phyloP scores from a whole-genome alignment of 2,888 invertebrate species.

The Allacma fusca region DNA sequence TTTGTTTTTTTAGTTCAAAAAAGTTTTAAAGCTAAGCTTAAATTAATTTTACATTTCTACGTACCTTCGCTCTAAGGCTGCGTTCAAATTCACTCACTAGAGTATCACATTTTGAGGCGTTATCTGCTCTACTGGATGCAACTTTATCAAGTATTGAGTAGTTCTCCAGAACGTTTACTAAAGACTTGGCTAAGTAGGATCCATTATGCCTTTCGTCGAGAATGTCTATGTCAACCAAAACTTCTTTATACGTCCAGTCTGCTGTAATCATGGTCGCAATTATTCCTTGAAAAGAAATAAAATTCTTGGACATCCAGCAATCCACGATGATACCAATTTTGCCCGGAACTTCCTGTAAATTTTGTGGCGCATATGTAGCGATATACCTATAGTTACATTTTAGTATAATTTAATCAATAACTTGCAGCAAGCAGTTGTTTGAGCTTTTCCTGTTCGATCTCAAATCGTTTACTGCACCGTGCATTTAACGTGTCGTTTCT shows the following conservation, averaged over 20 bases:
- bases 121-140: not conserved
- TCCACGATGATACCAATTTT: not conserved
- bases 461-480: too few species aligned
- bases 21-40: not conserved
- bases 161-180: not conserved
- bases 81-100: not conserved
- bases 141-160: not conserved
- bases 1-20: not conserved
- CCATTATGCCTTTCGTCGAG: not conserved
- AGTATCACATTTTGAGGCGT: not conserved
- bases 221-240: not conserved
- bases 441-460: too few species aligned
- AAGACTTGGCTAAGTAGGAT: not conserved
- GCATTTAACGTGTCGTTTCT: too few species aligned
- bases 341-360: not conserved
- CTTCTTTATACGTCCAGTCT: not conserved
- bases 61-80: not conserved
- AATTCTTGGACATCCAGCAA: not conserved
- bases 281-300: not conserved
- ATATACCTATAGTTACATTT: too few species aligned
- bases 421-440: too few species aligned
- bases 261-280: not conserved
- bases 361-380: too few species aligned
- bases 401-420: too few species aligned
- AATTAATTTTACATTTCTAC: too few species aligned